Percentiles rank a stretch among this genome's conserved stretches.
These are phyloP conservation scores for Apodemus speciosus DNA, from an alignment of 2,113 vertebrate genomes.

Conservation along the genomic window DNA sequence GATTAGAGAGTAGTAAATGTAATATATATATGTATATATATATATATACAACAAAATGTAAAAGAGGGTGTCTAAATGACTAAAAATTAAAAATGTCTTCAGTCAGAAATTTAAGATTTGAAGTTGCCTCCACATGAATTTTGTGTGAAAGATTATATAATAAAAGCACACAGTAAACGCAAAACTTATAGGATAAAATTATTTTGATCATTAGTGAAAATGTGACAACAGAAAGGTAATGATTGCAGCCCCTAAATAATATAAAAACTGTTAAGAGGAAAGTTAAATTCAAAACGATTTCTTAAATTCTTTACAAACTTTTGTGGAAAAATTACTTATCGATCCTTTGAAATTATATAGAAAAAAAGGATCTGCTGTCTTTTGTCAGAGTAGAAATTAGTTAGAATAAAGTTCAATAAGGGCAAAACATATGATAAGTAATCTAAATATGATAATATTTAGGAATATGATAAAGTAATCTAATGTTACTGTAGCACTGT, in stretches of 20 bases:
- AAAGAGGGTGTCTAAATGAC: neutral
- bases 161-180: neutral
- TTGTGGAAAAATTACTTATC: neutral
- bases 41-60: neutral
- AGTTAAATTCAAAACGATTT: neutral
- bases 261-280: slow-evolving; percentile 1
- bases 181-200: neutral
- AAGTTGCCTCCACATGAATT: neutral
- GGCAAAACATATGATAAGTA: neutral
- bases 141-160: neutral
- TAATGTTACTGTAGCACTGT: neutral
- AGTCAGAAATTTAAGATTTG: neutral
- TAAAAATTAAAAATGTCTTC: neutral
- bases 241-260: neutral
- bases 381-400: neutral
- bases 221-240: neutral
- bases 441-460: no score
- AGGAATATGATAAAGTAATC: no score
- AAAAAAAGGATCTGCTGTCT: neutral
- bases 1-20: neutral
- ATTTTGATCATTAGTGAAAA: slow-evolving; percentile 26
- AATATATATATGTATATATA: neutral
- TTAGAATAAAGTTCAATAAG: neutral
- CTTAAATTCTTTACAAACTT: neutral
- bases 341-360: neutral